These are phyloP conservation scores for Temnothorax unifasciatus DNA, from an alignment of 2,888 invertebrate species.

Conservation along the genomic window DNA sequence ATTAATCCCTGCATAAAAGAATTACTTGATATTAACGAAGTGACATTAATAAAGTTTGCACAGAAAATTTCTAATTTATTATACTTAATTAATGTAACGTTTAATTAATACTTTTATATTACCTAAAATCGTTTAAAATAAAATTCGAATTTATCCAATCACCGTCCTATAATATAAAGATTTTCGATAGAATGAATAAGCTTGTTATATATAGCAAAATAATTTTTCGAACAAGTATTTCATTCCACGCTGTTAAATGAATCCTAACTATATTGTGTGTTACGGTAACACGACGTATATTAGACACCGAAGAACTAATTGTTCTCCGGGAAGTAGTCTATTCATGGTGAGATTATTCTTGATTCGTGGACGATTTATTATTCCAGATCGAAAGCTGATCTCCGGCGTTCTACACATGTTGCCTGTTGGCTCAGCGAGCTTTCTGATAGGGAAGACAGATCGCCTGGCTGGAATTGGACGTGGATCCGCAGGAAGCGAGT, in stretches of 20 bases:
- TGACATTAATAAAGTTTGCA: neutral
- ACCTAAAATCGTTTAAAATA: neutral
- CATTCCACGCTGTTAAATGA: neutral
- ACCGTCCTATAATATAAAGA: neutral
- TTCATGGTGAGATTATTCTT: conserved; percentile 55
- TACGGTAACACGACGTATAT: conserved; percentile 42
- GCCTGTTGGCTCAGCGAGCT: conserved; percentile 73
- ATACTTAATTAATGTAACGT: neutral
- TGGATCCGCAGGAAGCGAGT: conserved; percentile 74
- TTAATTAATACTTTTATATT: neutral
- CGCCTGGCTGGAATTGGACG: conserved; percentile 66
- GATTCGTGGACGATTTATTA: conserved; percentile 68
- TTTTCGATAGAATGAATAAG: neutral
- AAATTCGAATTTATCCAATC: neutral
- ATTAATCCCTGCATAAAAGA: neutral
- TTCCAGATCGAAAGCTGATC: conserved; percentile 72
- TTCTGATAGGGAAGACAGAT: conserved; percentile 74
- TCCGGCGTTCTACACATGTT: conserved; percentile 72
- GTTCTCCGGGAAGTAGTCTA: conserved; percentile 31
- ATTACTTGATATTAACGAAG: neutral
- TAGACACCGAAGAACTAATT: conserved; percentile 43
- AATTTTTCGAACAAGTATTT: neutral
- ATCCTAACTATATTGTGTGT: neutral
- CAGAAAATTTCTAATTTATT: neutral
- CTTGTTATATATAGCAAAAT: neutral